phyloP scores from a whole-genome alignment of 1,140 invertebrate species.

The Trissolcus basalis region DNA sequence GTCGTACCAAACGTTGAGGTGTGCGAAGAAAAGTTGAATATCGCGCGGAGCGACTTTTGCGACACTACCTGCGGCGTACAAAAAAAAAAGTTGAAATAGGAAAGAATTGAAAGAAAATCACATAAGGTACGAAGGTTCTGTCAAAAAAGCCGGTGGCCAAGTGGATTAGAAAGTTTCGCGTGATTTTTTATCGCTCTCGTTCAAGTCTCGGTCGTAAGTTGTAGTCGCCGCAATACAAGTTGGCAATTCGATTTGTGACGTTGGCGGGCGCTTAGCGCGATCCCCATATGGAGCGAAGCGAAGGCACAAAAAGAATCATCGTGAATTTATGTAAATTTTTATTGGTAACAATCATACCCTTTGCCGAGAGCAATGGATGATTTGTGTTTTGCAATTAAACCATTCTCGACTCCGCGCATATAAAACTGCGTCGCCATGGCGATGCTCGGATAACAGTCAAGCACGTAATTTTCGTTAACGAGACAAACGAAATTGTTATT shows the following conservation, averaged over 20 bases:
- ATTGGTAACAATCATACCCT: conserved; percentile 42
- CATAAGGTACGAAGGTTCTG: conserved; percentile 28
- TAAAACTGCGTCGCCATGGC: conserved; percentile 26
- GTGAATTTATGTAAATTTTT: conserved; percentile 50
- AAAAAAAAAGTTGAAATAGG: conserved; percentile 49
- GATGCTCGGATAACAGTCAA: conserved; percentile 35
- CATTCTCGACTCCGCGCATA: conserved; percentile 35
- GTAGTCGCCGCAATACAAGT: conserved; percentile 8
- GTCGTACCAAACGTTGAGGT: conserved; percentile 3
- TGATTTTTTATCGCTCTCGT: conserved; percentile 14
- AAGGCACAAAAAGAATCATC: conserved; percentile 15
- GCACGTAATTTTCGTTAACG: conserved; percentile 53
- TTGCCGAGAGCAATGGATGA: conserved; percentile 39
- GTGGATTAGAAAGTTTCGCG: conserved; percentile 42
- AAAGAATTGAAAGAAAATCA: conserved; percentile 50
- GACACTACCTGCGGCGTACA: conserved; percentile 28
- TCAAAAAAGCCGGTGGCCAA: conserved; percentile 28
- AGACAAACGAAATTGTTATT: conserved; percentile 57
- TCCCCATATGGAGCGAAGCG: not conserved
- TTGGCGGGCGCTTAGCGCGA: not conserved
- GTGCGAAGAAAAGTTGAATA: conserved; percentile 18
- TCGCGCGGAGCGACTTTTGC: conserved; percentile 13
- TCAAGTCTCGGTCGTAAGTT: conserved; percentile 23
- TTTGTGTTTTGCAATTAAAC: conserved; percentile 56
- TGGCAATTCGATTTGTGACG: conserved; percentile 12